Evolutionary conservation across 1,140 invertebrate species (phyloP).

Genomic region (Micrasema minimum): DNA sequence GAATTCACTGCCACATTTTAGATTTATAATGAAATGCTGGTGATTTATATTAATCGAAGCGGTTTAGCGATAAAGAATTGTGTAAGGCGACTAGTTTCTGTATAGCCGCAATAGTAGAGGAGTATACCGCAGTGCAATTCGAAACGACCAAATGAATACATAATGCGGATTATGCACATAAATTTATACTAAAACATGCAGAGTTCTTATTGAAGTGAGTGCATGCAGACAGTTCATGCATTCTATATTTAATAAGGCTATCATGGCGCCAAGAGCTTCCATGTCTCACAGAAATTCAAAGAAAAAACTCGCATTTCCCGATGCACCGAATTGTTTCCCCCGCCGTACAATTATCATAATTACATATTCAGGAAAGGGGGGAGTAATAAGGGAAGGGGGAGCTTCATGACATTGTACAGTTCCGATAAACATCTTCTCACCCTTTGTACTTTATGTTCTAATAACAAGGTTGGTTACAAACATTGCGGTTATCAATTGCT

Average conservation of each 20-base stretch:
- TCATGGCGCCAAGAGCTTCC: neutral
- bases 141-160: no score
- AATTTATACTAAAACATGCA: slow-evolving; percentile 2
- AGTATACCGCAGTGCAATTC: no score
- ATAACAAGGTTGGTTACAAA: slow-evolving; percentile 39
- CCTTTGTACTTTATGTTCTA: slow-evolving; percentile 38
- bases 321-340: slow-evolving; percentile 32
- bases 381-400: neutral
- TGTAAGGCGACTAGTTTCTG: no score
- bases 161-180: slow-evolving; percentile 1
- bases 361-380: slow-evolving; percentile 30
- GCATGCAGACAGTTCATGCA: slow-evolving; percentile 5
- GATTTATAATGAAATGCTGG: no score
- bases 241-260: slow-evolving; percentile 2
- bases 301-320: neutral
- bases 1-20: no score
- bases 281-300: slow-evolving; percentile 15
- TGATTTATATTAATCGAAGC: no score
- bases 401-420: slow-evolving; percentile 46
- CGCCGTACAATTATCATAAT: slow-evolving; percentile 45
- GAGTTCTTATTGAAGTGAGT: slow-evolving; percentile 2
- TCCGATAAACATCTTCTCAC: slow-evolving; percentile 41
- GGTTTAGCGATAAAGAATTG: no score
- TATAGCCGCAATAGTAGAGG: no score
- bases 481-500: slow-evolving; percentile 23